Conservation (phyloP, 2,888 invertebrate genomes). For the Cartodere bifasciata region DNA sequence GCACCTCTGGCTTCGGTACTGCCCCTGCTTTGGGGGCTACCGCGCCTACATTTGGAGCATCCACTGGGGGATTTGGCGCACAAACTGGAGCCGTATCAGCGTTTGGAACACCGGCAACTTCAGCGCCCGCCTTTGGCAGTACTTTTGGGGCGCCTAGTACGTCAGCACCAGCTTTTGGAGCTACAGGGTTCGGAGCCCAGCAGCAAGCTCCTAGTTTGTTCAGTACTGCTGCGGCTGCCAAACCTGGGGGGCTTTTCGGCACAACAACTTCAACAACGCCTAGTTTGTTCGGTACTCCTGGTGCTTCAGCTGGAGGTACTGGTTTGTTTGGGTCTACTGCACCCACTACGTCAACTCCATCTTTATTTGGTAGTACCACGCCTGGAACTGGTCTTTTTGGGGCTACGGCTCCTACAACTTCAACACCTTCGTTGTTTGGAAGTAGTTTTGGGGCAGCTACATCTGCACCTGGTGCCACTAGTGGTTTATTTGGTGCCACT, state of each 20-base stretch:
- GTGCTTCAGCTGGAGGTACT: conserved; percentile 20
- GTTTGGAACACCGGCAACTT: conserved; percentile 21
- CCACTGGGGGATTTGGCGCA: conserved; percentile 35
- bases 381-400: conserved; percentile 23
- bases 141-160: conserved; percentile 22
- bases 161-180: conserved; percentile 17
- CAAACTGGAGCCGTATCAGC: conserved; percentile 18
- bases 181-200: conserved; percentile 6
- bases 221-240: conserved; percentile 37
- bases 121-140: conserved; percentile 25
- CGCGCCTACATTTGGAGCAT: conserved; percentile 13
- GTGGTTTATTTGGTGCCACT: conserved; percentile 24
- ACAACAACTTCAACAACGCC: conserved; percentile 18
- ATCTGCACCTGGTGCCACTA: conserved; percentile 12
- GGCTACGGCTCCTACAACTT: conserved; percentile 23
- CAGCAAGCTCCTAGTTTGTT: conserved; percentile 41
- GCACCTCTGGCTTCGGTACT: conserved; percentile 26
- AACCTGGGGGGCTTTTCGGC: conserved; percentile 27
- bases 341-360: conserved; percentile 17
- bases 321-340: conserved; percentile 37
- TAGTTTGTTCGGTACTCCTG: conserved; percentile 21
- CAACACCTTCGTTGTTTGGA: conserved; percentile 32
- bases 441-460: conserved; percentile 26
- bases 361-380: conserved; percentile 19
- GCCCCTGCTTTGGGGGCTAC: conserved; percentile 25